Evolutionary conservation across 1,140 invertebrate genomes (phyloP).

Genomic region (Belonocnema kinseyi): DNA sequence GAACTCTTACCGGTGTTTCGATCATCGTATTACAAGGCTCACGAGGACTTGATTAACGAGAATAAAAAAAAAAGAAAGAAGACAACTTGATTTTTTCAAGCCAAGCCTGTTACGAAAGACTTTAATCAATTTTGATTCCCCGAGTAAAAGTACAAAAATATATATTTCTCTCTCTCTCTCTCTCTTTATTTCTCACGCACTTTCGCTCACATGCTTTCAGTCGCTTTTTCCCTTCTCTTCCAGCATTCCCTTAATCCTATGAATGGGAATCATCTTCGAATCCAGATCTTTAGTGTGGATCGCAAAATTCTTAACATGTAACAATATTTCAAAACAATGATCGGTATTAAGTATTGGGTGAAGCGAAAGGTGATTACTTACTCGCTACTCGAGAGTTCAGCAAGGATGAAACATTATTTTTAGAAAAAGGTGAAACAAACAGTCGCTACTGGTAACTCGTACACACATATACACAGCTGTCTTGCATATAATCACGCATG

Average conservation of each 20-base stretch:
- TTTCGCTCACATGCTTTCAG: slow-evolving; percentile 36
- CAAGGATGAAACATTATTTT: not conserved
- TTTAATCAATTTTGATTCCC: slow-evolving; percentile 42
- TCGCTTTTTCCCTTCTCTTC: slow-evolving; percentile 46
- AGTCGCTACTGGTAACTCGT: slow-evolving; percentile 40
- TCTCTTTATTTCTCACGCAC: not conserved
- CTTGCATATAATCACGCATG: not conserved
- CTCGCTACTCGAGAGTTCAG: slow-evolving; percentile 2
- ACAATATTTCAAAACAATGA: slow-evolving; percentile 38
- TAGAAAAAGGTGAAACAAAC: slow-evolving; percentile 1
- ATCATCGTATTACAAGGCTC: slow-evolving; percentile 35
- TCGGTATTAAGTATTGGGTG: not conserved
- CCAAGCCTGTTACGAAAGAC: slow-evolving; percentile 37
- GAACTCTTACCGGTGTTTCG: slow-evolving; percentile 55
- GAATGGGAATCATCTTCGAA: slow-evolving; percentile 42
- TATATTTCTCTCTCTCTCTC: slow-evolving; percentile 51
- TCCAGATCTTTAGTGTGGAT: slow-evolving; percentile 44
- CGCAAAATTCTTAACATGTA: slow-evolving; percentile 49
- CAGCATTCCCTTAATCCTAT: slow-evolving; percentile 50
- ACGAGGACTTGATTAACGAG: not conserved
- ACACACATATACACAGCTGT: slow-evolving; percentile 34
- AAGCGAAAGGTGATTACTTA: slow-evolving; percentile 11
- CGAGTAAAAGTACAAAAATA: slow-evolving; percentile 58
- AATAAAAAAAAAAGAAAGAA: slow-evolving; percentile 4
- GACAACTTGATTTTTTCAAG: not conserved